phyloP scores from a whole-genome alignment of 64 coral and sea anemone species.

The Dendrophyllia cribrosa region DNA sequence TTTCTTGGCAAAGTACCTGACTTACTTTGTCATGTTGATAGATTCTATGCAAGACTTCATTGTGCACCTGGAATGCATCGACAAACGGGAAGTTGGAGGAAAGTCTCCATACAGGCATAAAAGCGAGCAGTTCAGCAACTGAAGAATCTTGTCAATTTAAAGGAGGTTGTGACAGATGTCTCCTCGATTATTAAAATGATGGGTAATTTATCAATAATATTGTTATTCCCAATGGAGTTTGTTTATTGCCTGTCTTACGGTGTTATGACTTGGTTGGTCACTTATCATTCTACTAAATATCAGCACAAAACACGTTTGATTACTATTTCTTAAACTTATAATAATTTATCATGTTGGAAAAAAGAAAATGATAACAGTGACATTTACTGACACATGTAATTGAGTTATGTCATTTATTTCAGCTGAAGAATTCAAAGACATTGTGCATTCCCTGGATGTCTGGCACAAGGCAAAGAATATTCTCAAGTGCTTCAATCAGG shows the following conservation, averaged over 20 bases:
- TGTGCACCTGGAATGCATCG: slow-evolving; percentile 33
- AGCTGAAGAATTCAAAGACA: slow-evolving; percentile 24
- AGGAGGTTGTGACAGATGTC: slow-evolving; percentile 50
- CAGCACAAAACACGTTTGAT: no score
- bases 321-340: no score
- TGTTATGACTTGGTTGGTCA: no score
- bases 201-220: slow-evolving; percentile 3
- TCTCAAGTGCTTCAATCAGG: neutral
- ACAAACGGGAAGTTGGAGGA: slow-evolving; percentile 57
- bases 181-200: slow-evolving; percentile 40
- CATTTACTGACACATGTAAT: no score
- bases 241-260: no score
- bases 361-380: no score
- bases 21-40: slow-evolving; percentile 29
- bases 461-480: slow-evolving; percentile 21
- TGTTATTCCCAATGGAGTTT: no score
- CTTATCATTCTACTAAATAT: no score
- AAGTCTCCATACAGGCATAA: slow-evolving; percentile 13
- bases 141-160: neutral
- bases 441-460: neutral
- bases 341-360: no score
- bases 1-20: slow-evolving; percentile 40
- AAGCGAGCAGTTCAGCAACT: neutral
- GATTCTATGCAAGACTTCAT: neutral
- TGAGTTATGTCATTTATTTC: neutral